Percentiles rank a stretch among this genome's conserved stretches.
Conservation (phyloP, 2,113 vertebrate genomes). For the Chlorodrepanis virens region DNA sequence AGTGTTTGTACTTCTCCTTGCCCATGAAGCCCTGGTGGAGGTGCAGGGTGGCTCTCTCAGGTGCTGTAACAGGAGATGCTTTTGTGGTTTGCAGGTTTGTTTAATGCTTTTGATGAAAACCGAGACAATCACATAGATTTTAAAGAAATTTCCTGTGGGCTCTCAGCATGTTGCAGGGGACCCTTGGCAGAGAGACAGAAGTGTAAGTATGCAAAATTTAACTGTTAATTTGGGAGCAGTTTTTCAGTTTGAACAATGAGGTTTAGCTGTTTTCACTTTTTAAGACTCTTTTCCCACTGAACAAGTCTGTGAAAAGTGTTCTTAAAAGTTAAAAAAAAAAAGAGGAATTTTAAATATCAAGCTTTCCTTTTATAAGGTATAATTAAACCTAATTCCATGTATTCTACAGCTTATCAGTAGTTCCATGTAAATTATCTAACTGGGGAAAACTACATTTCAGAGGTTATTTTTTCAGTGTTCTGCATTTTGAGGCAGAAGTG, state of each 20-base stretch:
- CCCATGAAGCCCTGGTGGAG: not conserved
- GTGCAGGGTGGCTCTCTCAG: not conserved
- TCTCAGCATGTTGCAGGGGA: slow-evolving; percentile 96
- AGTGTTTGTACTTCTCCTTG: not conserved
- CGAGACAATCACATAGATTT: slow-evolving; percentile 99
- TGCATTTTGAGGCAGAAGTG: not conserved
- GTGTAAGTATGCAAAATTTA: slow-evolving; percentile 81
- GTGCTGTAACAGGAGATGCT: slow-evolving; percentile 43
- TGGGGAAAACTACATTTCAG: not conserved
- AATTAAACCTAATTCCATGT: not conserved
- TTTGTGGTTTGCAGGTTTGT: slow-evolving; percentile 83
- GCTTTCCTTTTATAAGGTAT: not conserved
- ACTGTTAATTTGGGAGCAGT: not conserved
- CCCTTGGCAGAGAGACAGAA: slow-evolving; percentile 96
- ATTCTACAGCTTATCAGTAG: not conserved
- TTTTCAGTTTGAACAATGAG: not conserved
- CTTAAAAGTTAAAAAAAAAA: not conserved
- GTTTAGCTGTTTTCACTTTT: not conserved
- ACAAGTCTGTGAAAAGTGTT: not conserved
- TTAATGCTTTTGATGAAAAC: slow-evolving; percentile 99
- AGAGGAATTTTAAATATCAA: not conserved
- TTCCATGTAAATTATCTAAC: not conserved
- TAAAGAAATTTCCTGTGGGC: slow-evolving; percentile 98
- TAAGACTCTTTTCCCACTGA: not conserved
- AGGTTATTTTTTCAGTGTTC: not conserved